phyloP scores from a whole-genome alignment of 2,113 vertebrate genomes.

The Tyto alba region DNA sequence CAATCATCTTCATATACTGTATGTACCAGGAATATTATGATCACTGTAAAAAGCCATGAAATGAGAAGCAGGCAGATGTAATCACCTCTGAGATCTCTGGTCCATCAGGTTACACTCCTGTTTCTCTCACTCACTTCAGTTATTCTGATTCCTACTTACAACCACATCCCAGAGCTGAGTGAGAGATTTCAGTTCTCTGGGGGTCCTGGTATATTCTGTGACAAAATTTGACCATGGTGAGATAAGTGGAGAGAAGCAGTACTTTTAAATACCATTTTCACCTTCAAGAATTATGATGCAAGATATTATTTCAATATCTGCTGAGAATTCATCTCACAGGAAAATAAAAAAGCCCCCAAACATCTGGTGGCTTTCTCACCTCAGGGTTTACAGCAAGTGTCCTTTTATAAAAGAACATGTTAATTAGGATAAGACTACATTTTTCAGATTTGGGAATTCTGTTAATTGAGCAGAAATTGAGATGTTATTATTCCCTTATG shows the following conservation, averaged over 20 bases:
- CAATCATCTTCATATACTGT: not conserved
- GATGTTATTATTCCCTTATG: not conserved
- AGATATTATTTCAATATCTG: not conserved
- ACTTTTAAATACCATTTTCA: not conserved
- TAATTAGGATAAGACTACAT: not conserved
- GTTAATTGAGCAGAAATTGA: not conserved
- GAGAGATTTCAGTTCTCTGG: not conserved
- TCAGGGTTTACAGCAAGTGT: not conserved
- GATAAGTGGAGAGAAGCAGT: not conserved
- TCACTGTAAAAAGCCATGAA: not conserved
- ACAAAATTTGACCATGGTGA: not conserved
- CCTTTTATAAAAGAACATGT: not conserved
- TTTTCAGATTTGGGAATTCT: conserved; percentile 17
- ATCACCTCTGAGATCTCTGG: not conserved
- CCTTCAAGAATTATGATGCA: not conserved
- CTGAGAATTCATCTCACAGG: not conserved
- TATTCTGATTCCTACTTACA: not conserved
- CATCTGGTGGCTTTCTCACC: not conserved
- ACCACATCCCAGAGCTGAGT: not conserved
- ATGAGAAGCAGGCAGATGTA: not conserved
- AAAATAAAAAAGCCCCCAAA: not conserved
- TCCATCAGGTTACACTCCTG: not conserved
- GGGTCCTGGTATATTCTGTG: not conserved
- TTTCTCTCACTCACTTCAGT: not conserved
- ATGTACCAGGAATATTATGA: not conserved